Percentiles rank a stretch among this genome's conserved stretches.
Evolutionary conservation across 2,888 invertebrate genomes (phyloP).

Genomic region (Pogonocherus hispidulus): DNA sequence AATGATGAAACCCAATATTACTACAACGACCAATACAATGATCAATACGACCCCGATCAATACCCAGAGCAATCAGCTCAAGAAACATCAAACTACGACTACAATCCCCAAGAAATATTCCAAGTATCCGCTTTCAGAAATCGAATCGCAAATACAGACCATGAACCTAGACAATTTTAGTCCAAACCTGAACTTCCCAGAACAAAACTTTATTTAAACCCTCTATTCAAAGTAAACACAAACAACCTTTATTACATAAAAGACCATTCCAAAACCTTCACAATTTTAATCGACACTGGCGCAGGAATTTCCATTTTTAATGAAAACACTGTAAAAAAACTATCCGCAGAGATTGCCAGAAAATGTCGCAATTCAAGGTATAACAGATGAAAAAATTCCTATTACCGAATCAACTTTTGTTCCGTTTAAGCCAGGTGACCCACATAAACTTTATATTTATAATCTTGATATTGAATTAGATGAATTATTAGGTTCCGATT

Average conservation of each 20-base stretch:
- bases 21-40: too few species aligned
- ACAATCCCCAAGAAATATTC: too few species aligned
- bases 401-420: slow-evolving; percentile 31
- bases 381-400: slow-evolving; percentile 28
- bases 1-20: too few species aligned
- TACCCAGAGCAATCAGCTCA: too few species aligned
- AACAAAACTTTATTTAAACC: neutral
- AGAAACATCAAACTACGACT: too few species aligned
- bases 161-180: neutral
- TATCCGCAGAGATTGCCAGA: slow-evolving; percentile 14
- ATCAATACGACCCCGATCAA: too few species aligned
- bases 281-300: slow-evolving; percentile 26
- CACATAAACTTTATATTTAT: slow-evolving; percentile 26
- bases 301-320: slow-evolving; percentile 37
- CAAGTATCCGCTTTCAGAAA: too few species aligned
- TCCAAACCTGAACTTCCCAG: neutral
- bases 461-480: slow-evolving; percentile 21
- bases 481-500: slow-evolving; percentile 29
- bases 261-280: slow-evolving; percentile 13
- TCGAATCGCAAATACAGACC: neutral
- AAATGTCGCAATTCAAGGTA: slow-evolving; percentile 29
- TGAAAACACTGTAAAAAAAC: slow-evolving; percentile 21
- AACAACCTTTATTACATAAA: slow-evolving; percentile 13
- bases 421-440: too few species aligned
- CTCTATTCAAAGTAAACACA: neutral